A percentile compares a stretch with the other conserved stretches of the same genome.
phyloP scores from a whole-genome alignment of 2,888 invertebrate genomes.

The Pyralis farinalis region DNA sequence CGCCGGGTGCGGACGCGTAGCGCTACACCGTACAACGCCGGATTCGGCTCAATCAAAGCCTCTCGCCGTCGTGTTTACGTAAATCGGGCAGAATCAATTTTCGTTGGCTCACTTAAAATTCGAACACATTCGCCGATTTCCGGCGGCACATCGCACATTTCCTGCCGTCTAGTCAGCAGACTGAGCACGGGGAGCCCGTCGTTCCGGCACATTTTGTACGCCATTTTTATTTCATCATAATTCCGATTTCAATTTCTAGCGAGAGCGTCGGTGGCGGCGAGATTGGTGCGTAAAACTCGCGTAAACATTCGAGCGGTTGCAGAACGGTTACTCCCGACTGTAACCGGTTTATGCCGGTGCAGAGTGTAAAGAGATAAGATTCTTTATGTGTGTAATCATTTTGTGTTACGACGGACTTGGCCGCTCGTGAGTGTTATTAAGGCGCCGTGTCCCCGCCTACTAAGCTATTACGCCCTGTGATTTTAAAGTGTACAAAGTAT shows the following conservation, averaged over 20 bases:
- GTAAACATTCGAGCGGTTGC: conserved; percentile 72
- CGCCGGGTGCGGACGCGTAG: background rate
- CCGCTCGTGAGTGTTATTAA: conserved; percentile 64
- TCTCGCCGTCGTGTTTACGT: conserved; percentile 33
- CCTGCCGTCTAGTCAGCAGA: conserved; percentile 45
- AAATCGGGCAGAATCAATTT: conserved; percentile 54
- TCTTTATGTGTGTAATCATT: conserved; percentile 77
- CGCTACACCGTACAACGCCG: conserved; percentile 1
- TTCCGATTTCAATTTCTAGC: conserved; percentile 74
- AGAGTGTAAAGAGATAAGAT: conserved; percentile 74
- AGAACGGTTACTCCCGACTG: conserved; percentile 63
- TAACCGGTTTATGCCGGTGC: conserved; percentile 67
- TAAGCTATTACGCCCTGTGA: conserved; percentile 39
- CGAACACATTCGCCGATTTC: conserved; percentile 58
- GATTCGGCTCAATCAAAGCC: conserved; percentile 13
- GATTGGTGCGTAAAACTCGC: conserved; percentile 76
- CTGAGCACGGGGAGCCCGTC: conserved; percentile 20
- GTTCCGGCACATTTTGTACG: conserved; percentile 33
- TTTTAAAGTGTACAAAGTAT: conserved; percentile 41
- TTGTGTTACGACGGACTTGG: conserved; percentile 64
- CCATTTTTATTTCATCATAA: conserved; percentile 69
- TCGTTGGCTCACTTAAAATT: conserved; percentile 54
- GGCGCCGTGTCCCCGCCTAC: conserved; percentile 37
- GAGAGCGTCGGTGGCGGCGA: conserved; percentile 42
- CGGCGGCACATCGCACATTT: conserved; percentile 52